These are phyloP conservation scores for Amphipyra berbera DNA, from an alignment of 2,888 invertebrate species.

Conservation along the genomic window DNA sequence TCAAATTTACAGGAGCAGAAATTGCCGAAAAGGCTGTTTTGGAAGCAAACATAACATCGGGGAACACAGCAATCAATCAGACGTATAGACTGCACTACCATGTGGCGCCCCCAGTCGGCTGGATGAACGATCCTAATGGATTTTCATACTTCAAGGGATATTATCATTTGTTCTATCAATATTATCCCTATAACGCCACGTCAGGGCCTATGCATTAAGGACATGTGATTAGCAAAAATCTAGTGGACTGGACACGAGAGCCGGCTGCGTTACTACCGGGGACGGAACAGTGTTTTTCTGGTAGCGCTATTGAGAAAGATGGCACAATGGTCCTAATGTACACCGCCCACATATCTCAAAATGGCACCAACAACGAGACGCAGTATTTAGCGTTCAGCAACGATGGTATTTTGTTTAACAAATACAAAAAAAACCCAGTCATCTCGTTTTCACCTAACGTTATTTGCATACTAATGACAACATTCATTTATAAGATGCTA, in stretches of 20 bases:
- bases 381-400: constrained; percentile 81
- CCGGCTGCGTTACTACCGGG: constrained; percentile 86
- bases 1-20: constrained; percentile 14
- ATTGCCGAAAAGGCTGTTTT: neutral
- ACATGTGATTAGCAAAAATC: constrained; percentile 81
- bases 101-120: constrained; percentile 82
- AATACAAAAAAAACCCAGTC: constrained; percentile 82
- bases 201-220: constrained; percentile 89
- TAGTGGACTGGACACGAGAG: constrained; percentile 84
- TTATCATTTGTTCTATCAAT: constrained; percentile 89
- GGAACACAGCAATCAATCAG: constrained; percentile 1
- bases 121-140: constrained; percentile 90
- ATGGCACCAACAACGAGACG: constrained; percentile 57
- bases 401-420: constrained; percentile 79
- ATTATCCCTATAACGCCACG: constrained; percentile 79
- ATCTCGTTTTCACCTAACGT: constrained; percentile 73
- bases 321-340: constrained; percentile 79
- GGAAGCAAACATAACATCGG: constrained; percentile 16
- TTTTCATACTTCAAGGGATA: constrained; percentile 84
- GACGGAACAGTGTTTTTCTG: constrained; percentile 81
- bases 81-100: constrained; percentile 79
- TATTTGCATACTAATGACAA: too few species aligned
- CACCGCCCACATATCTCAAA: constrained; percentile 65
- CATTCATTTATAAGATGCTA: too few species aligned
- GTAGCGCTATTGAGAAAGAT: constrained; percentile 82